Conservation (phyloP, 2,888 invertebrate species). For the Taenaris catops region DNA sequence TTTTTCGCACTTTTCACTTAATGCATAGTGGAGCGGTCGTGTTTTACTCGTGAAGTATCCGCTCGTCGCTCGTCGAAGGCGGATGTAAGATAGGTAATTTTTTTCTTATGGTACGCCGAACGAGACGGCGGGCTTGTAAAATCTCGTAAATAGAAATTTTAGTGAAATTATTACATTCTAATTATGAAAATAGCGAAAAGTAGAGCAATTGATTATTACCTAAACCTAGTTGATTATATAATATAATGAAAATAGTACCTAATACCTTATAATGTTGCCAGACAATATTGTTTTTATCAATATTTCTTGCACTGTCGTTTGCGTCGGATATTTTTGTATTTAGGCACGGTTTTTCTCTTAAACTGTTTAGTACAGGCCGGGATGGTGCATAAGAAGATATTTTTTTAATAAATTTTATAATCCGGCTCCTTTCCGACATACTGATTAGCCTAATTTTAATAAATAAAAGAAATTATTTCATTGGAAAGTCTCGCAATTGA, state of each 20-base stretch:
- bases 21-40: slow-evolving; percentile 48
- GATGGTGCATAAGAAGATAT: slow-evolving; percentile 59
- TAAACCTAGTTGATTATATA: slow-evolving; percentile 68
- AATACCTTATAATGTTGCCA: slow-evolving; percentile 67
- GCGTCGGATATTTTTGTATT: slow-evolving; percentile 40
- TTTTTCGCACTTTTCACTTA: slow-evolving; percentile 56
- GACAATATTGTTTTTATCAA: slow-evolving; percentile 65
- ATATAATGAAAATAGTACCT: slow-evolving; percentile 56
- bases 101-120: slow-evolving; percentile 26
- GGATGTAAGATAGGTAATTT: slow-evolving; percentile 52
- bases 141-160: slow-evolving; percentile 54
- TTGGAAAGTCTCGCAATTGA: neutral
- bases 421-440: slow-evolving; percentile 28
- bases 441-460: slow-evolving; percentile 9
- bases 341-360: slow-evolving; percentile 30
- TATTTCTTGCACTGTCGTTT: slow-evolving; percentile 60
- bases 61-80: slow-evolving; percentile 51
- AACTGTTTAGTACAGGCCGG: slow-evolving; percentile 28
- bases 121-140: slow-evolving; percentile 38
- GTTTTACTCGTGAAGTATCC: slow-evolving; percentile 41
- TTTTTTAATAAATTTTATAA: slow-evolving; percentile 51
- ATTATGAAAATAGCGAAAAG: slow-evolving; percentile 53
- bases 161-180: slow-evolving; percentile 59
- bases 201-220: slow-evolving; percentile 71
- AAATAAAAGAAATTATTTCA: slow-evolving; percentile 3